A percentile compares a stretch with the other conserved stretches of the same genome.
These are phyloP conservation scores for Belonocnema kinseyi DNA, from an alignment of 1,140 invertebrate genomes.

Conservation along the genomic window DNA sequence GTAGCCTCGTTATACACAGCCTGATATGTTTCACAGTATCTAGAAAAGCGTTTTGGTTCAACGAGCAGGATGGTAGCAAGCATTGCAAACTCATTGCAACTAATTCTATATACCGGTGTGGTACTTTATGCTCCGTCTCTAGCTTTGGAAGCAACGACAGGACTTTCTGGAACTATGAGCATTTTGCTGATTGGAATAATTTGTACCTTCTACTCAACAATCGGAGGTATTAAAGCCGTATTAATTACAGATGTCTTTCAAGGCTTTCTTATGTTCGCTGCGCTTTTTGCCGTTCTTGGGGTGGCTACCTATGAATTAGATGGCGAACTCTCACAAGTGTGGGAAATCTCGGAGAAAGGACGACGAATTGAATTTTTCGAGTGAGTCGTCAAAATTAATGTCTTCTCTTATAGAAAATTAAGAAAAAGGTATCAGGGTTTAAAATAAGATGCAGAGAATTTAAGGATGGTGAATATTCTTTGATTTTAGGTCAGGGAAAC, in stretches of 20 bases:
- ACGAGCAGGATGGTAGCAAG: constrained; percentile 83
- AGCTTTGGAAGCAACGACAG: constrained; percentile 93
- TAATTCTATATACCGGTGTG: constrained; percentile 93
- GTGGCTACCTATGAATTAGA: constrained; percentile 81
- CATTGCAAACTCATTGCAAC: constrained; percentile 86
- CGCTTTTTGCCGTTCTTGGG: constrained; percentile 69
- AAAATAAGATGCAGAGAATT: too few species aligned
- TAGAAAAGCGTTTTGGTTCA: constrained; percentile 88
- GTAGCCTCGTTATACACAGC: neutral
- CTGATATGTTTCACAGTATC: constrained; percentile 78
- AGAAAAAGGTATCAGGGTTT: too few species aligned
- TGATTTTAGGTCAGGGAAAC: too few species aligned
- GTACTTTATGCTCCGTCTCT: constrained; percentile 95
- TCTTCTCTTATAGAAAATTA: too few species aligned
- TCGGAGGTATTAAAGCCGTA: constrained; percentile 94
- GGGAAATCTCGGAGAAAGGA: constrained; percentile 78
- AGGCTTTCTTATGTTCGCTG: constrained; percentile 84
- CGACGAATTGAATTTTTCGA: constrained; percentile 60
- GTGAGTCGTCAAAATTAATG: constrained; percentile 51
- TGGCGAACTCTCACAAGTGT: constrained; percentile 80
- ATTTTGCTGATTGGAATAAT: constrained; percentile 87
- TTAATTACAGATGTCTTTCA: constrained; percentile 91
- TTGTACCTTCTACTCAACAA: constrained; percentile 92
- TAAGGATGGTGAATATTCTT: too few species aligned
- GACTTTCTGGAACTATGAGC: constrained; percentile 83